phyloP scores from a whole-genome alignment of 2,888 invertebrate species.

The Athalia rosae region DNA sequence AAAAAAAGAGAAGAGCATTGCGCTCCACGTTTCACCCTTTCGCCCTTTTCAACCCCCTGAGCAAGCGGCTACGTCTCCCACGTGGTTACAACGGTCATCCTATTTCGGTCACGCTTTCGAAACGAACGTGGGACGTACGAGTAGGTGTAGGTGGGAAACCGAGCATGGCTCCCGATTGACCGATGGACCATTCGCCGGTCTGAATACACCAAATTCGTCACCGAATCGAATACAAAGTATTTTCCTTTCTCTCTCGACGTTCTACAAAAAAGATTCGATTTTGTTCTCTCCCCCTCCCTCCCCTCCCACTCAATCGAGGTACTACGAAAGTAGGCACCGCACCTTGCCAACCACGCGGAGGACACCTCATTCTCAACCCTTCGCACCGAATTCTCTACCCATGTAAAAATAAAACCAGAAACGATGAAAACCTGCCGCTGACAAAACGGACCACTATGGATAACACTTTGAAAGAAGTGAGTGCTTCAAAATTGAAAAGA shows the following conservation, averaged over 20 bases:
- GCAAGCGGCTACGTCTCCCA: constrained; percentile 17
- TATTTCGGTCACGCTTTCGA: constrained; percentile 44
- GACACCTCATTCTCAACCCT: background rate
- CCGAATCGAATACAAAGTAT: constrained; percentile 42
- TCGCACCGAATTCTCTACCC: background rate
- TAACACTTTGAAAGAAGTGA: too few species aligned
- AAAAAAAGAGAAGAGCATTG: constrained; percentile 13
- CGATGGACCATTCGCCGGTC: constrained; percentile 27
- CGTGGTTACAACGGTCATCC: constrained; percentile 48
- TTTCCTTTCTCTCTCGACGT: constrained; percentile 13
- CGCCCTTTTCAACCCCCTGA: background rate
- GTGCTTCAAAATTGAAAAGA: background rate
- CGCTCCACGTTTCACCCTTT: constrained; percentile 12
- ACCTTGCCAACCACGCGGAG: too few species aligned
- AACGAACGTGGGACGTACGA: background rate
- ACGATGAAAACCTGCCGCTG: too few species aligned
- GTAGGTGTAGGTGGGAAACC: background rate
- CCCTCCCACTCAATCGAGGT: background rate
- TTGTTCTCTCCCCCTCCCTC: background rate
- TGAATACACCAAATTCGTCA: constrained; percentile 42
- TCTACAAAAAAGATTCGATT: constrained; percentile 29
- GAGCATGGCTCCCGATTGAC: constrained; percentile 31
- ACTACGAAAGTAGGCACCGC: too few species aligned
- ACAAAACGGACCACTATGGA: too few species aligned
- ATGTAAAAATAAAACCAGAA: background rate